These are phyloP conservation scores for Apeira syringaria DNA, from an alignment of 2,888 invertebrate genomes.

Conservation along the genomic window DNA sequence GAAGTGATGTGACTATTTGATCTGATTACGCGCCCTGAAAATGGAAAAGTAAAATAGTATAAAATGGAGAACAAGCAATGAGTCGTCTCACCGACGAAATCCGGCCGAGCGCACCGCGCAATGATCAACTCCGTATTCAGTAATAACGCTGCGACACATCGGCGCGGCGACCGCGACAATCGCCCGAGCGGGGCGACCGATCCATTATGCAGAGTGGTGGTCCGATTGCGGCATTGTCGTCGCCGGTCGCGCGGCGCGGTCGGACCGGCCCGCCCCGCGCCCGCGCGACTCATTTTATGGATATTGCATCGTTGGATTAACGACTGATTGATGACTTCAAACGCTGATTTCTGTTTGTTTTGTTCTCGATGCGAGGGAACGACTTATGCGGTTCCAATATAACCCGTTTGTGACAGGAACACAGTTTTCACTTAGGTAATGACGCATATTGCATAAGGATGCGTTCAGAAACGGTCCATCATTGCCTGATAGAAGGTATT, in stretches of 20 bases:
- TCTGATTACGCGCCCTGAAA: neutral
- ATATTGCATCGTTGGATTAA: slow-evolving; percentile 72
- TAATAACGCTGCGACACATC: slow-evolving; percentile 76
- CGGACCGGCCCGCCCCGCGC: slow-evolving; percentile 18
- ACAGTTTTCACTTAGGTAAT: no score
- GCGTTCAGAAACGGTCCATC: no score
- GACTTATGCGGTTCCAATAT: no score
- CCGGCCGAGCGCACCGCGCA: slow-evolving; percentile 41
- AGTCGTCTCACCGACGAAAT: slow-evolving; percentile 7
- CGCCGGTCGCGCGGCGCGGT: slow-evolving; percentile 27
- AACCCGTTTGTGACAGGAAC: no score
- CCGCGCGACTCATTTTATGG: slow-evolving; percentile 57
- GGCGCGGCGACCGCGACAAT: slow-evolving; percentile 76
- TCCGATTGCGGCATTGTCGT: slow-evolving; percentile 81
- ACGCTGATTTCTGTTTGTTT: slow-evolving; percentile 51
- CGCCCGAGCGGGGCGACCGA: slow-evolving; percentile 74
- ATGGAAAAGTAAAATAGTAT: neutral
- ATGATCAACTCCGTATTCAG: slow-evolving; percentile 76
- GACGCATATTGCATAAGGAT: no score
- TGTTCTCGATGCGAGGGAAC: slow-evolving; percentile 41
- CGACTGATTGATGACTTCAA: slow-evolving; percentile 71
- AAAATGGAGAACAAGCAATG: neutral
- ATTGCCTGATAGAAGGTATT: no score
- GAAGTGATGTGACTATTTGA: neutral
- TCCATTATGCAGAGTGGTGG: slow-evolving; percentile 82